phyloP scores from a whole-genome alignment of 2,797 vertebrate genomes.

The Galagoides demidoff region DNA sequence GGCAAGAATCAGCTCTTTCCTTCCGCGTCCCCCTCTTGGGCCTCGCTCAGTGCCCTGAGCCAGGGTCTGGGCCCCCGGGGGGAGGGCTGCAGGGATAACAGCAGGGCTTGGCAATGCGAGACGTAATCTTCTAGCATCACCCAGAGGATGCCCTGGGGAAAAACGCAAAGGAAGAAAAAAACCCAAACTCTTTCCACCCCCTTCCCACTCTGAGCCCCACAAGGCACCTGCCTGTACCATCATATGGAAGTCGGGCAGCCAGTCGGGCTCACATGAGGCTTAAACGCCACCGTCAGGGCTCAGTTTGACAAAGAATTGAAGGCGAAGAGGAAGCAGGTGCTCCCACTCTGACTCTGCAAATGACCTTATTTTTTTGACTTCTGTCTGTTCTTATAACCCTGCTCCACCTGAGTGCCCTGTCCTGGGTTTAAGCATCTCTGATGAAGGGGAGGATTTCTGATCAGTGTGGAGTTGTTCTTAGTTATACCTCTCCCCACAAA shows the following conservation, averaged over 20 bases:
- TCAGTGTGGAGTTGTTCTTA: background rate
- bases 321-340: background rate
- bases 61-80: background rate
- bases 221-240: background rate
- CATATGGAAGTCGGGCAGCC: background rate
- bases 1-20: background rate
- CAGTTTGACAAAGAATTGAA: background rate
- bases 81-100: background rate
- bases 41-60: background rate
- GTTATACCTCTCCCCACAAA: background rate
- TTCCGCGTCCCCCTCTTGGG: background rate
- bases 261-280: background rate
- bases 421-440: conserved; percentile 41
- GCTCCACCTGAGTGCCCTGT: conserved; percentile 15
- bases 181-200: background rate
- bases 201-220: background rate
- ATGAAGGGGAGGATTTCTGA: conserved; percentile 47
- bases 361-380: background rate
- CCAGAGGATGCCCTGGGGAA: conserved; percentile 72
- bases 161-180: conserved; percentile 27
- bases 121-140: conserved; percentile 79
- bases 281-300: background rate
- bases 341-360: conserved; percentile 16
- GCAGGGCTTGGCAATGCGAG: background rate
- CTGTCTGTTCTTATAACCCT: background rate